Evolutionary conservation across 2,888 invertebrate genomes (phyloP).

Genomic region (Phytoseiulus persimilis): DNA sequence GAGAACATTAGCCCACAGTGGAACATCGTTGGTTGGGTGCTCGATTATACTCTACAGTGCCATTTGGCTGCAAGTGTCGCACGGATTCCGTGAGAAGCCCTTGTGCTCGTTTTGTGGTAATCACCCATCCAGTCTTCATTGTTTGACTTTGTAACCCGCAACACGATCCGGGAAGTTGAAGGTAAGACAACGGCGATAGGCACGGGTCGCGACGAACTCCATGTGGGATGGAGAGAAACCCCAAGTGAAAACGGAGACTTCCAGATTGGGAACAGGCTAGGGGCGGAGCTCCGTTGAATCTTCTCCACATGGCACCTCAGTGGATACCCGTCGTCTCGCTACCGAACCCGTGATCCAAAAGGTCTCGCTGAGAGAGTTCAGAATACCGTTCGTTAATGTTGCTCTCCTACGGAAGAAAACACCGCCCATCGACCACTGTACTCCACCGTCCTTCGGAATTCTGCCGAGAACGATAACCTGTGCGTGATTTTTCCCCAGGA

Average conservation of each 20-base stretch:
- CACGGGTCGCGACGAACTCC: background rate
- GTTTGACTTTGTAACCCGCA: background rate
- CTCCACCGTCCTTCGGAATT: background rate
- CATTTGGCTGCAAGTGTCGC: background rate
- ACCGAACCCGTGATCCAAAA: background rate
- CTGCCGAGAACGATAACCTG: background rate
- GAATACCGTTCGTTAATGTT: background rate
- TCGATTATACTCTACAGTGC: background rate
- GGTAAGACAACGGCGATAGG: background rate
- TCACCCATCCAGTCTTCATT: background rate
- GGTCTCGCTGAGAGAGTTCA: background rate
- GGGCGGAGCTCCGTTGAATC: background rate
- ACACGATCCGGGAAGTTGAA: background rate
- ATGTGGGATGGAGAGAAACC: background rate
- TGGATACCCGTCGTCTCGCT: no score
- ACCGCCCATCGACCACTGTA: background rate
- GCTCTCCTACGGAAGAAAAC: background rate
- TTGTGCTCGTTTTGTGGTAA: background rate
- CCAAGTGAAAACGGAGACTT: background rate
- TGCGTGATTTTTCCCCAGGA: background rate
- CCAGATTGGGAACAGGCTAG: background rate
- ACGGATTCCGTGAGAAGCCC: background rate
- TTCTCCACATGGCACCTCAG: background rate
- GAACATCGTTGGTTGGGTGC: background rate
- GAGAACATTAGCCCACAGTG: background rate